Percentiles rank a stretch among this genome's conserved stretches.
Conservation (phyloP, 1,140 invertebrate genomes). For the Bombus sylvicola region DNA sequence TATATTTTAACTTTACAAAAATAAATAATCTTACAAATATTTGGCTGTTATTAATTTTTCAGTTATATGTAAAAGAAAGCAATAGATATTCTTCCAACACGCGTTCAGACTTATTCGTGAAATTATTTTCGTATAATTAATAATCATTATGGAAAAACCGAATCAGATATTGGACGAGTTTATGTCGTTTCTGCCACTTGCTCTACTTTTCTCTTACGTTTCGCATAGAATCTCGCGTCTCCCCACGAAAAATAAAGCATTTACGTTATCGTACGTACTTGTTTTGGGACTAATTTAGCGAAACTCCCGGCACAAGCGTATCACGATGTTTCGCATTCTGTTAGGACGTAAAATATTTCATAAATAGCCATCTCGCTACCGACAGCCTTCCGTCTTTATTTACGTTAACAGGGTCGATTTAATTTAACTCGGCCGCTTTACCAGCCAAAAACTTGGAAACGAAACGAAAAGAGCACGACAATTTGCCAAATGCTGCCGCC, state of each 20-base stretch:
- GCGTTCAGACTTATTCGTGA: too few relatives aligned
- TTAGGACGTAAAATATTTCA: neutral
- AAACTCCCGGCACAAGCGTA: neutral
- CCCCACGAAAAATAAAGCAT: neutral
- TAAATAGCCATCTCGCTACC: neutral
- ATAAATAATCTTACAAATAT: too few relatives aligned
- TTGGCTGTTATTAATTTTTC: too few relatives aligned
- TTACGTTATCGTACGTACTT: too few relatives aligned
- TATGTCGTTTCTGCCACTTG: neutral
- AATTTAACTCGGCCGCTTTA: neutral
- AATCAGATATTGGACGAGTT: too few relatives aligned
- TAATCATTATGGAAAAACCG: too few relatives aligned
- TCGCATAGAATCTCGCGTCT: neutral
- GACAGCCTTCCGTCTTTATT: neutral
- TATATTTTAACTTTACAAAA: slow-evolving; percentile 17
- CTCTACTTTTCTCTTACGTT: too few relatives aligned
- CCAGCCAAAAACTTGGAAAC: neutral
- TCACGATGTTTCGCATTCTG: neutral
- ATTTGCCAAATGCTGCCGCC: neutral
- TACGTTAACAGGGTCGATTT: neutral
- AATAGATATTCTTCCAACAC: too few relatives aligned
- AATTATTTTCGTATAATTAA: too few relatives aligned
- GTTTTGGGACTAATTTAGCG: neutral
- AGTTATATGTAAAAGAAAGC: too few relatives aligned
- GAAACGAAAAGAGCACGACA: too few relatives aligned